A percentile compares a stretch with the other conserved stretches of the same genome.
Evolutionary conservation across 2,113 vertebrate species (phyloP).

Genomic region (Silurus meridionalis): DNA sequence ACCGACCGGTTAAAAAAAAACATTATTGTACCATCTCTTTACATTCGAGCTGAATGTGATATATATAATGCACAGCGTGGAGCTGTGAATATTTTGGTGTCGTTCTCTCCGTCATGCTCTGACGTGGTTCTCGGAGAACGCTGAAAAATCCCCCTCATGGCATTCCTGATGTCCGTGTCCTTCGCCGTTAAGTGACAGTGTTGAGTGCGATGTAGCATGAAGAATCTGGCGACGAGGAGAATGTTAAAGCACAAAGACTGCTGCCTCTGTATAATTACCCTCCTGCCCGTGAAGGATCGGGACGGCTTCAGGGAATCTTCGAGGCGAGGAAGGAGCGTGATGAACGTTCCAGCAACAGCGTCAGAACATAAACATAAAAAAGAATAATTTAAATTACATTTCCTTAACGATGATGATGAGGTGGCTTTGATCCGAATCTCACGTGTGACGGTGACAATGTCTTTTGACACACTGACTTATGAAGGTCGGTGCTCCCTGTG

Average conservation of each 20-base stretch:
- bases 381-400: not conserved
- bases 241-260: constrained; percentile 46
- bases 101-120: not conserved
- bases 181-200: constrained; percentile 38
- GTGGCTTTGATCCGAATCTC: too few relatives aligned
- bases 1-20: not conserved
- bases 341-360: not conserved
- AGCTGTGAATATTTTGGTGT: not conserved
- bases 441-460: too few relatives aligned
- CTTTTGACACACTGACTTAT: too few relatives aligned
- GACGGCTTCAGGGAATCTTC: not conserved
- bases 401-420: not conserved
- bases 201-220: constrained; percentile 45
- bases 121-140: not conserved
- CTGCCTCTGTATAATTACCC: constrained; percentile 17
- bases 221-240: constrained; percentile 48
- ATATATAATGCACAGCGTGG: too few relatives aligned
- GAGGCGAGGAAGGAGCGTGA: not conserved
- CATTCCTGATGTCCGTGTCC: constrained; percentile 42
- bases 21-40: not conserved
- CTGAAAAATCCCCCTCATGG: not conserved
- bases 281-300: constrained; percentile 21
- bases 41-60: not conserved
- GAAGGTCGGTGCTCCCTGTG: too few relatives aligned
- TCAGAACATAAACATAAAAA: too few relatives aligned